A percentile compares a stretch with the other conserved stretches of the same genome.
phyloP scores from a whole-genome alignment of 2,888 invertebrate species.

The Dryococelus australis region DNA sequence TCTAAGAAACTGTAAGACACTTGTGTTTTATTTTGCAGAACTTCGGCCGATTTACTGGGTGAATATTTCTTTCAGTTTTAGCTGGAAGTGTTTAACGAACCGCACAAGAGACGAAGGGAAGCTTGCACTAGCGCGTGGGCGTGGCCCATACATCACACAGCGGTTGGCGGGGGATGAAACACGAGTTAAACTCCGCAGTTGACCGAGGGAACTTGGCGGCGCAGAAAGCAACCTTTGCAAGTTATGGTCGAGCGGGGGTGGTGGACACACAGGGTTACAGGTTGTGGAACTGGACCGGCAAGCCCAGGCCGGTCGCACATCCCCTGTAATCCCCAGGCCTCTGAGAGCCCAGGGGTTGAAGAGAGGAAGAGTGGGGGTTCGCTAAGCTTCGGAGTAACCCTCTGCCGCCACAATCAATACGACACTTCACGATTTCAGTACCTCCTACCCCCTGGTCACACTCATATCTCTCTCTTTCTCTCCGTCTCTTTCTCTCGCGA shows the following conservation, averaged over 20 bases:
- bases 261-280: too few species aligned
- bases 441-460: not conserved
- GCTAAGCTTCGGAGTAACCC: conserved; percentile 1
- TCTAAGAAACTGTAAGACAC: too few species aligned
- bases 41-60: too few species aligned
- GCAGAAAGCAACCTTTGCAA: not conserved
- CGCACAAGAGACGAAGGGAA: too few species aligned
- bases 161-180: too few species aligned
- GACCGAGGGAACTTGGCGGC: too few species aligned
- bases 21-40: too few species aligned
- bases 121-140: too few species aligned
- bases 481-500: not conserved
- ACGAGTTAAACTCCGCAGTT: too few species aligned
- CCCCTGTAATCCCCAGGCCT: not conserved
- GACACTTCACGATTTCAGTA: conserved; percentile 24
- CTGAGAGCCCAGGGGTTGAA: not conserved
- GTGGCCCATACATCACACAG: too few species aligned
- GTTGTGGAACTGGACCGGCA: not conserved
- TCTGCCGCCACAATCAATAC: conserved; percentile 26
- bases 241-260: not conserved
- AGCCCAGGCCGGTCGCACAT: not conserved
- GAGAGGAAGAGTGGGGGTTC: not conserved
- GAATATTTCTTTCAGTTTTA: too few species aligned
- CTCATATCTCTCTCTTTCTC: not conserved
- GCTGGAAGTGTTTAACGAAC: too few species aligned